Evolutionary conservation across 2,888 invertebrate genomes (phyloP).

Genomic region (Pammene aurita): DNA sequence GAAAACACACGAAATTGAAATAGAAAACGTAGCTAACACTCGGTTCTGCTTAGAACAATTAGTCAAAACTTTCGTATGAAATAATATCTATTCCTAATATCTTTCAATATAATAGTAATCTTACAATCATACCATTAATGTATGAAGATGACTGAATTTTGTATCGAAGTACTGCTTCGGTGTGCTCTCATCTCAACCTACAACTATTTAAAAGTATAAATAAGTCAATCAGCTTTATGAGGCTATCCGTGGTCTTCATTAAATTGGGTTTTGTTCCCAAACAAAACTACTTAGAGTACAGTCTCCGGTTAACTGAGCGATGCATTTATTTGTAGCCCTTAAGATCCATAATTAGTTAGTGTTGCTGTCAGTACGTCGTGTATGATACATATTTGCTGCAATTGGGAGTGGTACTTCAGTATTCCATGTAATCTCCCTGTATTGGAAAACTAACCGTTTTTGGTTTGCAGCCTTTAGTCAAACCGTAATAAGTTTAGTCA

Average conservation of each 20-base stretch:
- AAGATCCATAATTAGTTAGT: background rate
- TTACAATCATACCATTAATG: background rate
- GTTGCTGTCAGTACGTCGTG: background rate
- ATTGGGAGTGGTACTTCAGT: background rate
- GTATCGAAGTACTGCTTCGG: background rate
- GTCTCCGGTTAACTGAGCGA: background rate
- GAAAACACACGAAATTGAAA: no score
- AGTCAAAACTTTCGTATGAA: no score
- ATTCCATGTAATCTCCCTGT: background rate
- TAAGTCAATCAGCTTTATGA: constrained; percentile 40
- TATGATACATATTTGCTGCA: background rate
- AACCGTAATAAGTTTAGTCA: background rate
- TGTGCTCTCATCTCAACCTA: constrained; percentile 22
- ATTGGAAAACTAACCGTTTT: constrained; percentile 2
- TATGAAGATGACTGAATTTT: background rate
- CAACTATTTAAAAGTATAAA: constrained; percentile 26
- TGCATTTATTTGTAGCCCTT: background rate
- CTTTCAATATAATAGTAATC: background rate
- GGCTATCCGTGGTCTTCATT: constrained; percentile 19
- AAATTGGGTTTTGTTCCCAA: constrained; percentile 33
- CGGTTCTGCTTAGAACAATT: no score
- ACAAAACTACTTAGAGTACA: constrained; percentile 16
- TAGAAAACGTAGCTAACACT: no score
- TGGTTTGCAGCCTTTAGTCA: background rate
- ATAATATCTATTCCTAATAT: background rate